Base-by-base conservation (phyloP, 2,888 invertebrate species). In the Suillia variegata region DNA sequence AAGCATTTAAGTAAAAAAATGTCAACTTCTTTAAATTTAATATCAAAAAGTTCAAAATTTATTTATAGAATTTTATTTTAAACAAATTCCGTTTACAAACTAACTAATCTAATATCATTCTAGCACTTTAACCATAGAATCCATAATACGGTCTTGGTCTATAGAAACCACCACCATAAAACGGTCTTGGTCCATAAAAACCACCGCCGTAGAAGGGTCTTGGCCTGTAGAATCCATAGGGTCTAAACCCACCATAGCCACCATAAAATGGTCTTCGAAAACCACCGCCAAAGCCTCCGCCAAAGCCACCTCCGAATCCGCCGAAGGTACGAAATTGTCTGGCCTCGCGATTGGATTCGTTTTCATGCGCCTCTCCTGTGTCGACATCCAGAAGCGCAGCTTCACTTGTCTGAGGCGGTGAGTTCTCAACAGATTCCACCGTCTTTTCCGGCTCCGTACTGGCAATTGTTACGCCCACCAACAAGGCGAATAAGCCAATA, bases 371-470 rank as follows among this genome's bases (percentile, higher is more conserved):
- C 64, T 65, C 56, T 4, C 15, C 38, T 38, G 38, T n/a, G 72
- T 72, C 73, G 63, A 69, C 75, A 75, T 72, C 72, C 69, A 71
- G 64, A 63, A 69, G 59, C 60, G 73, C 62, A 67, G 65, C 17
- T 55, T 47, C 47, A 20, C 6, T n/a, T n/a, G n/a, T n/a, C n/a
- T n/a, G n/a, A n/a, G n/a, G n/a, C n/a, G 31, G 6, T 31, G 31
- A 12, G 6, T 31, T 31, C 31, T 31, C 38, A 38, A n/a, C 38
- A 38, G 38, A 38, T 13, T 38, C 38, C 10, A 5, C 38, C 6
- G 38, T 38, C 15, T 58, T 15, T 20, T 51, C 55, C 49, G 45
- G 24, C 33, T 59, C 31, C 18, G 59, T 45, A 38, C 12, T 38
- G 38, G 55, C 42, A 47, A 57, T 51, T 56, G 22, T 54, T 24